Conservation (phyloP, 2,888 invertebrate species). For the Mythimna albipuncta region DNA sequence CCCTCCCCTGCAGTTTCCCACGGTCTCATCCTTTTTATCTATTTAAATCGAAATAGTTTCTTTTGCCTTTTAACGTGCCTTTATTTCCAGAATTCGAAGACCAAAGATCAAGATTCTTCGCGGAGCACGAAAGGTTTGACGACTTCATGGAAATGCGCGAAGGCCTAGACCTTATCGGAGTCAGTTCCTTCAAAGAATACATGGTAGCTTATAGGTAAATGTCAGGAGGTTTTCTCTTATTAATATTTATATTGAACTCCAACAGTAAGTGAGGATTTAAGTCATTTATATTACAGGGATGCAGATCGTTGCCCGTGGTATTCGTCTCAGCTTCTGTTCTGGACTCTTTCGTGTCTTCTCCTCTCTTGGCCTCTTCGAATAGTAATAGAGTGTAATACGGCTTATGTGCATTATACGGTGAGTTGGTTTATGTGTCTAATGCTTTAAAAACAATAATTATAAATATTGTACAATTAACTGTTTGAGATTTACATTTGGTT, state of each 20-base stretch:
- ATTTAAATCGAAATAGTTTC: background rate
- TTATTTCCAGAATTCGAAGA: constrained; percentile 93
- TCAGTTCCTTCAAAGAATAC: constrained; percentile 90
- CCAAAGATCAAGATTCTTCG: constrained; percentile 94
- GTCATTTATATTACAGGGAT: constrained; percentile 78
- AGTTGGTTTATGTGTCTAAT: constrained; percentile 47
- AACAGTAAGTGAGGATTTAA: constrained; percentile 50
- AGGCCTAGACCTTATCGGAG: constrained; percentile 93
- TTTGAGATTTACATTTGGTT: background rate
- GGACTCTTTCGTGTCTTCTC: constrained; percentile 93
- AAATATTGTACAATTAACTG: background rate
- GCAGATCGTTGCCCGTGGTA: constrained; percentile 91
- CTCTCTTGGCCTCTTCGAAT: constrained; percentile 96
- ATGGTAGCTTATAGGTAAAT: constrained; percentile 89
- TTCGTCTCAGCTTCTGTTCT: constrained; percentile 93
- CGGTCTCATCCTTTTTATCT: too few relatives aligned
- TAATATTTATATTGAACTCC: constrained; percentile 5
- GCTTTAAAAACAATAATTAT: background rate
- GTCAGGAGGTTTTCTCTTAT: constrained; percentile 32
- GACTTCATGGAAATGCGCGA: constrained; percentile 97
- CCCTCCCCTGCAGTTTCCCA: too few relatives aligned
- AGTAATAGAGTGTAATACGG: constrained; percentile 95
- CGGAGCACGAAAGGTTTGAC: constrained; percentile 94
- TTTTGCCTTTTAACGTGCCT: constrained; percentile 3
- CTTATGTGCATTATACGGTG: constrained; percentile 95